Conservation (phyloP, 2,113 vertebrate genomes). For the Pyrgilauda ruficollis region DNA sequence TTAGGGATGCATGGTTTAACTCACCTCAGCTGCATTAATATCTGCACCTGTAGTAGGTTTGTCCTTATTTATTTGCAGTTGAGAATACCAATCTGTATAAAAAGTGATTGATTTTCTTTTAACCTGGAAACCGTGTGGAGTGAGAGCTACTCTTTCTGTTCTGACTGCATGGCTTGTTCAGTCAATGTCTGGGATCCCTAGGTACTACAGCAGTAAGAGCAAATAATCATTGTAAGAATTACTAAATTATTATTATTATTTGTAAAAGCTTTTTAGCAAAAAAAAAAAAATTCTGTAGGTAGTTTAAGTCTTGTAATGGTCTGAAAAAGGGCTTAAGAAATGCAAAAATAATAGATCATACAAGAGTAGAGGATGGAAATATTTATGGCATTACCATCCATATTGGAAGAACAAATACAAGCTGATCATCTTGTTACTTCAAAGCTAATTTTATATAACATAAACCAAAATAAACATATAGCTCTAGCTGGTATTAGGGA, state of each 20-base stretch:
- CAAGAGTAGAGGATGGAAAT: background rate
- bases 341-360: background rate
- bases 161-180: background rate
- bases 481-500: background rate
- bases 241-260: background rate
- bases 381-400: background rate
- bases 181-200: background rate
- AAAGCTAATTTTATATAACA: background rate
- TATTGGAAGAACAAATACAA: background rate
- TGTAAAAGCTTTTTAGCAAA: background rate
- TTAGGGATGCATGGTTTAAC: background rate
- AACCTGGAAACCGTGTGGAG: background rate
- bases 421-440: background rate
- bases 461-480: background rate
- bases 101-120: background rate
- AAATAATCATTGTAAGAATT: background rate
- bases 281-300: background rate
- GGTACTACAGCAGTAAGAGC: background rate
- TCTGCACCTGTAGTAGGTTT: background rate
- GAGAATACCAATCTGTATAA: background rate
- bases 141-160: background rate
- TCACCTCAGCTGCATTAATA: background rate
- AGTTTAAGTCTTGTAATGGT: background rate
- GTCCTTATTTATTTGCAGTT: background rate
- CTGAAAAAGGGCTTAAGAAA: background rate